Conservation (phyloP, 2,113 vertebrate genomes). For the Sander vitreus region DNA sequence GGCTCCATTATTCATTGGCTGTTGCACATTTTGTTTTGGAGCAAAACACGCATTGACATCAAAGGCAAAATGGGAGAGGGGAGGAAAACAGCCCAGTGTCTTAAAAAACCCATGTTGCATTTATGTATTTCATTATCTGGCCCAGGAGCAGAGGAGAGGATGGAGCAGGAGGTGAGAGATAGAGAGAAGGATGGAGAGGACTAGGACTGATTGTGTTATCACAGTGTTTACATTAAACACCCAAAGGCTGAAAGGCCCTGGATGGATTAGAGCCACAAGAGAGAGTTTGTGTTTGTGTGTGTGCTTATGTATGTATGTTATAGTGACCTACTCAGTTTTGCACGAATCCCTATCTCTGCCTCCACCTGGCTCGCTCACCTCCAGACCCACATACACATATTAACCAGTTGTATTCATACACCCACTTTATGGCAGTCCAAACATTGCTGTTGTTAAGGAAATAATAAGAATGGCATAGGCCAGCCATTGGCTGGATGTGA, state of each 20-base stretch:
- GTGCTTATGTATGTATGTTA: not conserved
- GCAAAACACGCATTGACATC: slow-evolving; percentile 64
- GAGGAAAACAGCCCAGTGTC: slow-evolving; percentile 58
- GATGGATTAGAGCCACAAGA: slow-evolving; percentile 46
- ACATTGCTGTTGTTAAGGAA: not conserved
- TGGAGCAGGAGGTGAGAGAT: slow-evolving; percentile 36
- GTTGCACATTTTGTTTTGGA: slow-evolving; percentile 74
- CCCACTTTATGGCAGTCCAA: not conserved
- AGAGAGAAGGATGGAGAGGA: slow-evolving; percentile 50
- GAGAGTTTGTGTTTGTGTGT: slow-evolving; percentile 24
- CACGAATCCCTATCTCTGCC: not conserved
- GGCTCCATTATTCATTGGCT: slow-evolving; percentile 78
- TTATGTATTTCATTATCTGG: slow-evolving; percentile 78
- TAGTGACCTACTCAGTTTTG: slow-evolving; percentile 17
- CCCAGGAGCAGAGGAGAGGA: slow-evolving; percentile 44
- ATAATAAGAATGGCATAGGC: not conserved
- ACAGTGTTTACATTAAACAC: slow-evolving; percentile 70
- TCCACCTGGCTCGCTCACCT: not conserved
- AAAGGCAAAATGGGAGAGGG: slow-evolving; percentile 68
- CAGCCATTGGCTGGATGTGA: not conserved
- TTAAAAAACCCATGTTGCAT: slow-evolving; percentile 70
- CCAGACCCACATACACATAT: not conserved
- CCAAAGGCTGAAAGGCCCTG: slow-evolving; percentile 43
- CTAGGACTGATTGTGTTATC: slow-evolving; percentile 64
- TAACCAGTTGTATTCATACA: not conserved